Percentiles rank a stretch among this genome's conserved stretches.
Evolutionary conservation across 2,797 vertebrate species (phyloP).

Genomic region (Macrochelys suwanniensis): DNA sequence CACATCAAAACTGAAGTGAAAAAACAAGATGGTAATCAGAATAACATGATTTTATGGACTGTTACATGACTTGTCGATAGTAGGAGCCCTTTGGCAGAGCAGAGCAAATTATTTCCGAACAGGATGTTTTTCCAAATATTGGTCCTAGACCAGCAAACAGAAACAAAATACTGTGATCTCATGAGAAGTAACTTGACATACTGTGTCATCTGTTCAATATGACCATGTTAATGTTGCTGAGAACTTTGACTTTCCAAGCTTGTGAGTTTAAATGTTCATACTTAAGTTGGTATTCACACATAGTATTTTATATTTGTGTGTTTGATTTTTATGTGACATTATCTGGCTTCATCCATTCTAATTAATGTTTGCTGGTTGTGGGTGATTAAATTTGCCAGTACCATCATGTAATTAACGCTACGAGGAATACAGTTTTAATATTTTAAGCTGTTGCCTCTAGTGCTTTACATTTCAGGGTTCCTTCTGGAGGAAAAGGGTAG

Average conservation of each 20-base stretch:
- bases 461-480: neutral
- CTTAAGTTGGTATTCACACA: neutral
- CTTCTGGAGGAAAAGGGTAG: neutral
- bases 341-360: neutral
- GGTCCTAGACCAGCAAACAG: neutral
- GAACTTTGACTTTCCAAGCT: neutral
- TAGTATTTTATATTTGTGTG: neutral
- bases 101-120: neutral
- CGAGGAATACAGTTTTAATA: neutral
- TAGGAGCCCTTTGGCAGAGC: neutral
- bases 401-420: neutral
- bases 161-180: neutral
- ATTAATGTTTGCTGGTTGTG: neutral
- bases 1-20: neutral
- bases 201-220: neutral
- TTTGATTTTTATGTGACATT: neutral
- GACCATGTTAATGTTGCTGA: neutral
- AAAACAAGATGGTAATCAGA: neutral
- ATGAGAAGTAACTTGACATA: neutral
- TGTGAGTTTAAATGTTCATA: neutral
- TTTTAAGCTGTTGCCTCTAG: rapidly evolving
- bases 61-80: neutral
- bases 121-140: neutral
- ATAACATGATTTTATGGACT: neutral
- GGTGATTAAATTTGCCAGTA: slow-evolving; percentile 6